Evolutionary conservation across 30 jellyfish, hydroid and myxozoan genomes (phyloP).

Genomic region (Chrysaora quinquecirrha): DNA sequence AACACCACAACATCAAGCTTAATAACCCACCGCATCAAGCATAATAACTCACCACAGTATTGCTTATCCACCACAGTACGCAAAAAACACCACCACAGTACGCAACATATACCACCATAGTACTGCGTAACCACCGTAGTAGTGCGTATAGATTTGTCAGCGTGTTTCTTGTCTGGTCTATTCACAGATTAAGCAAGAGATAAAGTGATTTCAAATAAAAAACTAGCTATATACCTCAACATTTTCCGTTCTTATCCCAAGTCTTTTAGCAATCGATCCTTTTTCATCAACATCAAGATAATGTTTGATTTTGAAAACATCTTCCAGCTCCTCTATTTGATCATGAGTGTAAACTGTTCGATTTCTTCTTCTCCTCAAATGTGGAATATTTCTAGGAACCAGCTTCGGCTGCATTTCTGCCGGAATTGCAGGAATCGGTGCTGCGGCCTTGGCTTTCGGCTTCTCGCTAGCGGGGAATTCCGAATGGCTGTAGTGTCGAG

Average conservation of each 20-base stretch:
- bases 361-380: constrained; percentile 65
- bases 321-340: constrained; percentile 73
- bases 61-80: no score
- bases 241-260: constrained; percentile 69
- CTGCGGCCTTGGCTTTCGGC: constrained; percentile 23
- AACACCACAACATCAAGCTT: no score
- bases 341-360: constrained; percentile 83
- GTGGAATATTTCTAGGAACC: constrained; percentile 66
- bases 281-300: constrained; percentile 74
- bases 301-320: constrained; percentile 68
- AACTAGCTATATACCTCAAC: constrained; percentile 69
- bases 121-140: no score
- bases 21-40: no score
- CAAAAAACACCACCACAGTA: no score
- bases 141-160: no score
- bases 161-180: no score
- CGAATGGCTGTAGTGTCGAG: constrained; percentile 33
- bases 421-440: constrained; percentile 38
- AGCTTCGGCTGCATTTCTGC: constrained; percentile 56
- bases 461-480: constrained; percentile 41
- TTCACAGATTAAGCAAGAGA: no score
- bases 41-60: no score
- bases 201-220: no score
- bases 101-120: no score
- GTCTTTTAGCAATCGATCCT: constrained; percentile 58